Base-by-base conservation (phyloP, 2,113 vertebrate genomes). In the Sphyrna mokarran region DNA sequence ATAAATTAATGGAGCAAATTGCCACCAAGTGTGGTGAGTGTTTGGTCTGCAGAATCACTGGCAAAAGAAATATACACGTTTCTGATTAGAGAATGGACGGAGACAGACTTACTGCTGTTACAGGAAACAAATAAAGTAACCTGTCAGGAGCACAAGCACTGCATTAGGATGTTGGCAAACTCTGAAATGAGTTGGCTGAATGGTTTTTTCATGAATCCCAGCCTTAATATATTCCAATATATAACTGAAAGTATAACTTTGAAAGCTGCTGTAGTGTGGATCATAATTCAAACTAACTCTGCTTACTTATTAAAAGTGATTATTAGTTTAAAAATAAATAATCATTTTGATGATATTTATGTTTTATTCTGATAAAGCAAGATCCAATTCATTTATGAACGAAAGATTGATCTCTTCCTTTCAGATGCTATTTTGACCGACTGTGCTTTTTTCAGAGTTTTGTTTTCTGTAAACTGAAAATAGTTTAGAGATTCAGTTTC, bases 1-100 rank as follows among this genome's bases (percentile, higher is more conserved):
- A 72, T 54, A 95, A 70, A 72, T 95, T 95, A 72, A 95, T 95
- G 37, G 22, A 72, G 68, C 94, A 95, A 76, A 70, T 54, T 95
- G 68, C 68, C 66, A 95, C 69, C 43, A 54, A 95, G 66, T 95
- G 40, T 43, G 68, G 22, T 23, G 66, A 70, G 37, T 94, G 80
- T 40, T 83, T 37, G 91, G 91, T 69, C 91, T 70, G 20, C 66
- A 69, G 94, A 95, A 54, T 72, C 61, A 95, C 69, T 95, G 69
- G 72, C 23, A 72, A 63, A 72, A 70, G 63, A 69, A 16, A 43
- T 72, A 33, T 69, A 43, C 68, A 72, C 40, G 40, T 72, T 93
- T 70, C 13, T 95, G 94, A 76, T 95, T 70, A 95, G 69, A 23
- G 94, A 95, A 40, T 54, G 40, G 69, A 95, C 72, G 68, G 94